These are phyloP conservation scores for Sarcophaga caerulescens DNA, from an alignment of 2,888 invertebrate species.

Conservation along the genomic window DNA sequence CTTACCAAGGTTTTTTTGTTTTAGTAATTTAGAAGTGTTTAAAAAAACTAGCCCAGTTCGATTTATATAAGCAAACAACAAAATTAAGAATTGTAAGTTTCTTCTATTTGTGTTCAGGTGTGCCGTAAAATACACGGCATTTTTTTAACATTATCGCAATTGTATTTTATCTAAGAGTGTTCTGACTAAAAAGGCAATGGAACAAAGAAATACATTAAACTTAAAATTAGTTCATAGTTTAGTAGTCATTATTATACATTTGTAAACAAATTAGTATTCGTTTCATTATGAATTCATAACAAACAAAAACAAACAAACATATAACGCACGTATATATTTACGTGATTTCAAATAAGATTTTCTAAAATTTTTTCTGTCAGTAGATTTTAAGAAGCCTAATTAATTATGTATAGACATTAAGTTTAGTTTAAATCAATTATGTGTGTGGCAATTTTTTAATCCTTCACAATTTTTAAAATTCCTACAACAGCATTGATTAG, in stretches of 20 bases:
- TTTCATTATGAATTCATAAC: conserved; percentile 39
- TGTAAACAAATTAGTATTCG: conserved; percentile 35
- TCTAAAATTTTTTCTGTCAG: conserved; percentile 50
- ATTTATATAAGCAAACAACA: conserved; percentile 42
- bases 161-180: conserved; percentile 29
- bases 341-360: conserved; percentile 47
- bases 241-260: conserved; percentile 39
- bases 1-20: conserved; percentile 34
- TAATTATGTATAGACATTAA: conserved; percentile 55
- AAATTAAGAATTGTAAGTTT: conserved; percentile 53
- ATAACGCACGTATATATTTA: conserved; percentile 45
- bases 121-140: conserved; percentile 24
- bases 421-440: conserved; percentile 54
- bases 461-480: conserved; percentile 34
- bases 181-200: conserved; percentile 48
- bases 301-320: conserved; percentile 8
- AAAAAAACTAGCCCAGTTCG: conserved; percentile 49
- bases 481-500: conserved; percentile 39
- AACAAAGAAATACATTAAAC: conserved; percentile 51
- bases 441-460: conserved; percentile 55
- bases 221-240: conserved; percentile 47
- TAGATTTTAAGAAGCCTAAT: conserved; percentile 62
- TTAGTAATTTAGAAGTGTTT: conserved; percentile 53
- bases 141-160: conserved; percentile 46
- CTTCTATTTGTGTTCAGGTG: conserved; percentile 31